Evolutionary conservation across 2,797 vertebrate species (phyloP), one percentile per base, ranked within the genome.

Genomic region (Phataginus tricuspis): DNA sequence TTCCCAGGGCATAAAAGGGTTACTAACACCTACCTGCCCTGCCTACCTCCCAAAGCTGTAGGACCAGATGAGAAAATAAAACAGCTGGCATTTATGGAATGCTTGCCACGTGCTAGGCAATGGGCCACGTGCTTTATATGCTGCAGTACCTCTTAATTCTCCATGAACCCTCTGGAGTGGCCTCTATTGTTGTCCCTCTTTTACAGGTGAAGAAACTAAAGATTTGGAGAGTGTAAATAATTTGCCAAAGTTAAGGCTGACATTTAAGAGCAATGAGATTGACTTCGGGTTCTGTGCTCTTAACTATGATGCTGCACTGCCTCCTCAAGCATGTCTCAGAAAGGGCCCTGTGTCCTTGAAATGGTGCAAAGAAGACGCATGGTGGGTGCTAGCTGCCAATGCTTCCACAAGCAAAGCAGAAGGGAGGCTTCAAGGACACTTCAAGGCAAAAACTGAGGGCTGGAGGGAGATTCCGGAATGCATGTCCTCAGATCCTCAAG

Each of bases 11-110:
- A 72, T 82, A 71, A 72, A 94, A 71, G 82, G 66, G 86, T 94
- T 96, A 91, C 93, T 87, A 92, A 71, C 53, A 79, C 53, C 57
- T 85, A 79, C 53, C 57, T 85, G 86, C 90, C 86, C 90, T 93
- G 51, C 45, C 74, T 23, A 11, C 87, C 66, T 80, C 31, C 59
- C 57, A n/a, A 34, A 64, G 66, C 66, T 31, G n/a, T 29, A 31
- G 49, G 71, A n/a, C 83, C 72, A 12, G 15, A 90, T 10, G 68
- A 96, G 68, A 79, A 94, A 94, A 84, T 63, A 90, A 14, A 83
- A 74, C 53, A 53, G 18, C 72, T 57, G 77, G 55, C 85, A 27
- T 55, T 75, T 88, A 34, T 4, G 18, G 27, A 72, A 79, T 0
- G 68, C 72, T 95, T 63, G 49, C 72, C 59, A 0, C 8, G 51